These are phyloP conservation scores for Babyrousa celebensis DNA, from an alignment of 2,797 vertebrate species.

Conservation along the genomic window DNA sequence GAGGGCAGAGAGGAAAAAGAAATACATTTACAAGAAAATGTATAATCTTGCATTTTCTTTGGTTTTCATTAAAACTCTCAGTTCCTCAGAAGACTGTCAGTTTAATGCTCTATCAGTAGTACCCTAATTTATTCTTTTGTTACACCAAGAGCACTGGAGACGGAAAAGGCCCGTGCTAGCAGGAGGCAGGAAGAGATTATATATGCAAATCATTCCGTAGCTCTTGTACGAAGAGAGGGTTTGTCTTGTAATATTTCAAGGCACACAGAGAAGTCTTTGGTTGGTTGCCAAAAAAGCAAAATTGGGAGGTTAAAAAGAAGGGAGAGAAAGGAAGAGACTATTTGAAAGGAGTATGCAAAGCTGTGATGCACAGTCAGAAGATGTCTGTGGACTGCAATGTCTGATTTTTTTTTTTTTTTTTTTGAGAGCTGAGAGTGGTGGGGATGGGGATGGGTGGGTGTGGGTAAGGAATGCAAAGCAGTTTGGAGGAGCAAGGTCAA, in stretches of 20 bases:
- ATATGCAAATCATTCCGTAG: constrained; percentile 76
- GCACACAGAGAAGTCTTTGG: constrained; percentile 67
- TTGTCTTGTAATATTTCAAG: constrained; percentile 82
- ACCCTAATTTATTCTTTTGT: constrained; percentile 85
- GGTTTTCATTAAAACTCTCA: constrained; percentile 68
- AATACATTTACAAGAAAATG: constrained; percentile 73
- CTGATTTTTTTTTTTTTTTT: neutral
- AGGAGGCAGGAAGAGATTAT: constrained; percentile 73
- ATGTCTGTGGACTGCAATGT: neutral
- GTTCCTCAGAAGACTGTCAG: constrained; percentile 67
- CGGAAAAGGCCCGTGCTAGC: constrained; percentile 63
- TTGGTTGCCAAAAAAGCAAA: constrained; percentile 70
- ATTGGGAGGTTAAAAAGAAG: constrained; percentile 68
- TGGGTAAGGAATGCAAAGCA: constrained; percentile 45
- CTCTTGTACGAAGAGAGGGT: constrained; percentile 45
- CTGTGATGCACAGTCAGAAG: constrained; percentile 61
- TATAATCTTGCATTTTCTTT: constrained; percentile 75
- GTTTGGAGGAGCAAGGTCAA: constrained; percentile 62
- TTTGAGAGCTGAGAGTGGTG: constrained; percentile 56
- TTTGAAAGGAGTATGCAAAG: constrained; percentile 56
- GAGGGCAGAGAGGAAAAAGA: constrained; percentile 55
- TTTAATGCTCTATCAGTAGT: constrained; percentile 73
- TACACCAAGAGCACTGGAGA: constrained; percentile 27
- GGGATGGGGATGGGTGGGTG: neutral
- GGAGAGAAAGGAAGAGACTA: constrained; percentile 37